Evolutionary conservation across 2,888 invertebrate genomes (phyloP), one percentile per base, ranked within the genome.

Genomic region (Ptycholaimellus sp.): DNA sequence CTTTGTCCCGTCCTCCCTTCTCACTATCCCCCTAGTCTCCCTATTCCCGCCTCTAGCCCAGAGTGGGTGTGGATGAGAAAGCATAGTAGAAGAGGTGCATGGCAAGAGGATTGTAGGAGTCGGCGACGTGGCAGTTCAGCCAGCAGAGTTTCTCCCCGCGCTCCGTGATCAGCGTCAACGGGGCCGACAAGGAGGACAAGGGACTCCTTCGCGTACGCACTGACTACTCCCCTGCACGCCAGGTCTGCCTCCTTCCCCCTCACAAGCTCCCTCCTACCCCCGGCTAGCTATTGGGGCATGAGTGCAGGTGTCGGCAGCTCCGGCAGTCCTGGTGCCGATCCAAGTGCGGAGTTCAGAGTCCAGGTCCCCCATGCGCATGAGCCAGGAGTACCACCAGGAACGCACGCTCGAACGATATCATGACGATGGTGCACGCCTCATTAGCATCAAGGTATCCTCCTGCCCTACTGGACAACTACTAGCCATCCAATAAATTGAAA

Each of bases 81-180:
- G n/a, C n/a, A n/a, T n/a, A n/a, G n/a, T n/a, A n/a, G n/a, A n/a
- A n/a, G n/a, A n/a, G n/a, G n/a, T n/a, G n/a, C n/a, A n/a, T n/a
- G n/a, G n/a, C n/a, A n/a, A n/a, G n/a, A 23, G 25, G 25, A 23
- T 6, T 13, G 25, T 23, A 23, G 25, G 6, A 23, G 25, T 50
- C 52, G 21, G 47, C 53, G 25, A 51, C 52, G 6, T 55, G 53
- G 55, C 51, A 52, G 40, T 53, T 50, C 44, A 49, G 46, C 25
- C 19, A 44, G 4, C 45, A 44, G 23, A 46, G 49, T 37, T 56
- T 54, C 48, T 51, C 51, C 28, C 56, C 56, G 2, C 45, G 54
- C 17, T 52, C 52, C 14, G 49, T 56, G 33, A 50, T 56, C 35
- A 51, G 49, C 21, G 41, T 56, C 35, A 56, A 56, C 42, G 56